Evolutionary conservation across 2,797 vertebrate species (phyloP).

Genomic region (Craterocephalus amniculus): DNA sequence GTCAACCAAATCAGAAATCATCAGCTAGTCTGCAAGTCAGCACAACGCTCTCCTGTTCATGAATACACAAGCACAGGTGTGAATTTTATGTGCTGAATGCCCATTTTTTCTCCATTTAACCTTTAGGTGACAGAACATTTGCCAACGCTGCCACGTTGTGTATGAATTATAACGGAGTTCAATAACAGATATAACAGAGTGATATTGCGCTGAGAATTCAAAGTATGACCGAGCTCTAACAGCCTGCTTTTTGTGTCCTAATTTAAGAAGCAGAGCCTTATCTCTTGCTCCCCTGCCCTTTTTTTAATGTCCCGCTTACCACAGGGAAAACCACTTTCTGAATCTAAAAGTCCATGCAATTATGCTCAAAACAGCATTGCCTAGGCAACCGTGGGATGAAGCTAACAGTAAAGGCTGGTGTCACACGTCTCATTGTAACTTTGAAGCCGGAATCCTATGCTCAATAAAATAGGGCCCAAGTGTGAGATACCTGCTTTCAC

Average conservation of each 20-base stretch:
- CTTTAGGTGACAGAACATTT: constrained; percentile 52
- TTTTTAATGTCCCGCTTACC: constrained; percentile 50
- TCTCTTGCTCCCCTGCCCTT: constrained; percentile 50
- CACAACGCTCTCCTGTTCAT: constrained; percentile 50
- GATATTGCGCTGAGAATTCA: constrained; percentile 34
- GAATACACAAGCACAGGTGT: constrained; percentile 49
- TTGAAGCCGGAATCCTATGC: constrained; percentile 12
- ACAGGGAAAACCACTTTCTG: constrained; percentile 35
- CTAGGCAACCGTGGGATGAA: constrained; percentile 12
- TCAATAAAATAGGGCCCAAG: constrained; percentile 45
- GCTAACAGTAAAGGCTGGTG: constrained; percentile 10
- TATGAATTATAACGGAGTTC: constrained; percentile 34
- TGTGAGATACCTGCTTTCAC: constrained; percentile 38
- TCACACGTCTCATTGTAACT: constrained; percentile 35
- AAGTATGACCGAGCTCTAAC: constrained; percentile 45
- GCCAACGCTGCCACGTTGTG: constrained; percentile 31
- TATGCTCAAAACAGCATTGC: constrained; percentile 51
- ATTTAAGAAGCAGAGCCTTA: constrained; percentile 65
- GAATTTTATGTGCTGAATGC: constrained; percentile 55
- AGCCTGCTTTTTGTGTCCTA: constrained; percentile 64
- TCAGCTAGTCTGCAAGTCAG: constrained; percentile 62
- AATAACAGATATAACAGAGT: constrained; percentile 32
- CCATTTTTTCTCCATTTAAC: constrained; percentile 55
- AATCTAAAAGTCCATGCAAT: constrained; percentile 44
- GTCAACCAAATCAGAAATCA: constrained; percentile 63